Base-by-base conservation (phyloP, 1,140 invertebrate species). In the Lithobius niger region DNA sequence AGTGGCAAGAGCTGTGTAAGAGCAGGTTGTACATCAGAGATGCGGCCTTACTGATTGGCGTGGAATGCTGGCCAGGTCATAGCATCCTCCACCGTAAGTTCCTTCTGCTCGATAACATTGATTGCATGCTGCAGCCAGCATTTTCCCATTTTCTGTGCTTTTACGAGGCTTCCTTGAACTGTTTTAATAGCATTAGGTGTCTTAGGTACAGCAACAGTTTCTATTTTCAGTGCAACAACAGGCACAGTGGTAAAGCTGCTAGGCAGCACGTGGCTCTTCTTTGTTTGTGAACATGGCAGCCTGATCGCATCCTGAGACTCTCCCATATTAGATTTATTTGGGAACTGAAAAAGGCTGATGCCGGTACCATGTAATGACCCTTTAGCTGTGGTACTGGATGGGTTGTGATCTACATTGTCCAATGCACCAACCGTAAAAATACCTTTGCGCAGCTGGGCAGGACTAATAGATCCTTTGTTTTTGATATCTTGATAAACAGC, bases 401-500 rank as follows among this genome's bases (percentile, higher is more conserved):
- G 59, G 54, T 65, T 65, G 50, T 65, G 61, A 44, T 62, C 62
- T 6, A 62, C 58, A 53, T 63, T 64, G 36, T 64, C 62, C 28
- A 61, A 42, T 27, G 60, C 62, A 27, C 45, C 52, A n/a, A 56
- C 58, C 15, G 60, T 63, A 53, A 64, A 62, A 2, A 59, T 2
- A 13, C 53, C 51, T 40, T 47, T 45, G 19, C 44, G 27, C 4
- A 64, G 27, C 10, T 43, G 26, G 1, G 51, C 28, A 1, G 61
- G 58, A 57, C 58, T 60, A 16, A 62, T 31, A 25, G 54, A 28
- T 36, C 48, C 40, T 2, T 58, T 36, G 31, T 36, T n/a, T 10
- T n/a, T 6, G n/a, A 36, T n/a, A 36, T 36, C n/a, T 6, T 6
- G 6, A 36, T 36, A 10, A n/a, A 36, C 31, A 36, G 31, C 31